Percentiles rank a stretch among this genome's conserved stretches.
phyloP scores from a whole-genome alignment of 2,113 vertebrate species.

The Dasyurus viverrinus region DNA sequence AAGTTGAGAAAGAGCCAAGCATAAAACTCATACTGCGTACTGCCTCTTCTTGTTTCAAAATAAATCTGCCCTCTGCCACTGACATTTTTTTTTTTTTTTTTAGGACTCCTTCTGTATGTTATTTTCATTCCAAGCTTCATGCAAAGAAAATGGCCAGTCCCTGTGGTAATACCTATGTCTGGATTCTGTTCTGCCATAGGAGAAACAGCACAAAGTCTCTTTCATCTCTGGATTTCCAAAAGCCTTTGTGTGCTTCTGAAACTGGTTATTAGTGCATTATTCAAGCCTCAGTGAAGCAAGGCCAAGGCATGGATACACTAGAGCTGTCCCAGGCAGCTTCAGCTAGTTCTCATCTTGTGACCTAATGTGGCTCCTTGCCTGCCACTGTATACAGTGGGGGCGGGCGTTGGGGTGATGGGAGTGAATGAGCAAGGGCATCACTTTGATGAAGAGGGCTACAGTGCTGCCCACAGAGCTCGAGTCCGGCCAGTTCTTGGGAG shows the following conservation, averaged over 20 bases:
- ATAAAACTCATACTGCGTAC: background rate
- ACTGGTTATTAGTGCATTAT: conserved; percentile 74
- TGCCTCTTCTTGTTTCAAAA: background rate
- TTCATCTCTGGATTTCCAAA: conserved; percentile 75
- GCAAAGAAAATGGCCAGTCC: background rate
- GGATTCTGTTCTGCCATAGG: conserved; percentile 21
- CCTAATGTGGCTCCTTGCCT: conserved; percentile 72
- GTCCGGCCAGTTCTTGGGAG: conserved; percentile 67
- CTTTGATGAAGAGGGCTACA: conserved; percentile 56
- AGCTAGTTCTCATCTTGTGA: conserved; percentile 74
- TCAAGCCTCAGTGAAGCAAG: conserved; percentile 76
- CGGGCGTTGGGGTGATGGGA: background rate
- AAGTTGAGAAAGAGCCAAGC: background rate
- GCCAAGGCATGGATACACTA: conserved; percentile 72
- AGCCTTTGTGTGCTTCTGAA: conserved; percentile 68
- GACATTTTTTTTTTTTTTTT: background rate
- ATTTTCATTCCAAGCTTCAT: conserved; percentile 2
- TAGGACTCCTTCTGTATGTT: background rate
- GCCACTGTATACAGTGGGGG: conserved; percentile 36
- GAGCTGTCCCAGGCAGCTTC: conserved; percentile 76
- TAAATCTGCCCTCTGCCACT: background rate
- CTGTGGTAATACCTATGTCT: conserved; percentile 69
- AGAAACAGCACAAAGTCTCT: conserved; percentile 67
- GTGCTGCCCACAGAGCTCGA: conserved; percentile 71
- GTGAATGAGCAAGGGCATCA: conserved; percentile 29